phyloP scores from a whole-genome alignment of 1,140 invertebrate species.

The Lucilia cuprina region DNA sequence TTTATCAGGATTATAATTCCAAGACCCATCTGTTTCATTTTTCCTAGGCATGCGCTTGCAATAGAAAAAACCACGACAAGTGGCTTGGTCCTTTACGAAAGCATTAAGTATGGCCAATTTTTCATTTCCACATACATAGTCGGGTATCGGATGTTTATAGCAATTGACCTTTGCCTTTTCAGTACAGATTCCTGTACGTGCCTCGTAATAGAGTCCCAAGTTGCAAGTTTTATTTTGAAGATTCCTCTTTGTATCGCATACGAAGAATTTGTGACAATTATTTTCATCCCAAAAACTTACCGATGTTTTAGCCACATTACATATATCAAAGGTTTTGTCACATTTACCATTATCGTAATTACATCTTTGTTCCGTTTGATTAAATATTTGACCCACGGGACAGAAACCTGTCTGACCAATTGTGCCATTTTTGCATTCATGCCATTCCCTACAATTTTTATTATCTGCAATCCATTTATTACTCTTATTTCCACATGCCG shows the following conservation, averaged over 20 bases:
- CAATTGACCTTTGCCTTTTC: slow-evolving; percentile 45
- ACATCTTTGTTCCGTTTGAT: slow-evolving; percentile 39
- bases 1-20: slow-evolving; percentile 45
- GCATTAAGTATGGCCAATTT: slow-evolving; percentile 45
- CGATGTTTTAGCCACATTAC: slow-evolving; percentile 42
- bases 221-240: slow-evolving; percentile 36
- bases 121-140: slow-evolving; percentile 47
- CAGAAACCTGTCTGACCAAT: slow-evolving; percentile 40
- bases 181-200: slow-evolving; percentile 37
- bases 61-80: slow-evolving; percentile 53
- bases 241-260: slow-evolving; percentile 35
- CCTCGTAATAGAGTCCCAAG: slow-evolving; percentile 44
- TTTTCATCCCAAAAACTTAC: slow-evolving; percentile 39
- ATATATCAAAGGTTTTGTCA: slow-evolving; percentile 45
- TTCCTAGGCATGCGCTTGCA: slow-evolving; percentile 31
- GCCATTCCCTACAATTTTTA: slow-evolving; percentile 46
- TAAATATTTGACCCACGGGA: slow-evolving; percentile 40
- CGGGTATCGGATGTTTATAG: slow-evolving; percentile 45
- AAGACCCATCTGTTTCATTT: neutral
- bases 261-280: slow-evolving; percentile 47
- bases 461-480: slow-evolving; percentile 43
- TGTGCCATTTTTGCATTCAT: slow-evolving; percentile 40
- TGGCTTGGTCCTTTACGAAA: slow-evolving; percentile 50
- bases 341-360: slow-evolving; percentile 42
- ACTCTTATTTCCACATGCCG: slow-evolving; percentile 23